Evolutionary conservation across 2,113 vertebrate genomes (phyloP).

Genomic region (Sebastes fasciatus): DNA sequence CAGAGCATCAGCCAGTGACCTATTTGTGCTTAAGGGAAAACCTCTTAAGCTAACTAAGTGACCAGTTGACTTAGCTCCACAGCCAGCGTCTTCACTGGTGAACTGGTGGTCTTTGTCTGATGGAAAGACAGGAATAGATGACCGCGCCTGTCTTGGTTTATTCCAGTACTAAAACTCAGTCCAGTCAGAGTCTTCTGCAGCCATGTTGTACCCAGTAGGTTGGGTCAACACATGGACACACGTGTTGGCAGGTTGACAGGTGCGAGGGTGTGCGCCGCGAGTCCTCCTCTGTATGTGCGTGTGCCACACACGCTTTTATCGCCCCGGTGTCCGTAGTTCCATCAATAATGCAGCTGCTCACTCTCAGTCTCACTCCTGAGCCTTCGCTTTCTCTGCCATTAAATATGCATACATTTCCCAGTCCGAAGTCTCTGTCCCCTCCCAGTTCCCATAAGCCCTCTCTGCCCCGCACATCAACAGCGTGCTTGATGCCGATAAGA

Average conservation of each 20-base stretch:
- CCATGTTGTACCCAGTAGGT: not conserved
- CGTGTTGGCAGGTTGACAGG: slow-evolving; percentile 64
- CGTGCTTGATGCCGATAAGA: slow-evolving; percentile 35
- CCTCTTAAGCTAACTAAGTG: slow-evolving; percentile 49
- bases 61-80: slow-evolving; percentile 25
- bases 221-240: slow-evolving; percentile 14
- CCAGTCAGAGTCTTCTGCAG: slow-evolving; percentile 15
- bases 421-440: slow-evolving; percentile 61
- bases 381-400: slow-evolving; percentile 74
- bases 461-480: slow-evolving; percentile 20
- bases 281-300: slow-evolving; percentile 13
- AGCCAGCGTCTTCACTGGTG: not conserved
- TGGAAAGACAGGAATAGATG: slow-evolving; percentile 55
- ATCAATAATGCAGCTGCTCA: slow-evolving; percentile 81
- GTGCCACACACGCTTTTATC: slow-evolving; percentile 59
- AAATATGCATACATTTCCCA: slow-evolving; percentile 80
- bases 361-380: slow-evolving; percentile 66
- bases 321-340: slow-evolving; percentile 65
- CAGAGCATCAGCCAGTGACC: slow-evolving; percentile 53
- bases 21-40: slow-evolving; percentile 57
- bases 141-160: slow-evolving; percentile 7
- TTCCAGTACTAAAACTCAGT: slow-evolving; percentile 25
- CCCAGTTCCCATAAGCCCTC: slow-evolving; percentile 58
- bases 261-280: slow-evolving; percentile 36
- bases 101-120: slow-evolving; percentile 30